Base-by-base conservation (phyloP, 2,888 invertebrate genomes). In the Osmoderma eremita region DNA sequence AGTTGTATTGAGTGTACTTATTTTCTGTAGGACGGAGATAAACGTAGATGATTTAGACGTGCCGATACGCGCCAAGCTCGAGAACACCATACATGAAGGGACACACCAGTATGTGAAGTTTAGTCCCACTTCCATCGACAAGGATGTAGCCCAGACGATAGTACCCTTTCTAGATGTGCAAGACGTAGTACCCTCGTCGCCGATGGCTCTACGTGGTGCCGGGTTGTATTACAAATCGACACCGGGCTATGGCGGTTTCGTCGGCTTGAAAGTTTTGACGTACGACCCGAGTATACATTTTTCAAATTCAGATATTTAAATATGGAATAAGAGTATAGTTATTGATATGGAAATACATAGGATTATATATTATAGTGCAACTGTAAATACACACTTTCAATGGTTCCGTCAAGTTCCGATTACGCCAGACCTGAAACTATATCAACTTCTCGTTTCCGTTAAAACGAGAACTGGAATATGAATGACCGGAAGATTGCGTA, bases 31-130 rank as follows among this genome's bases (percentile, higher is more conserved):
- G 73, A 83, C 83, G 13, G 84, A 87, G 70, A 78, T 92, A 3
- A 78, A 80, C 2, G 78, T 92, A 0, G 72, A 78, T 63, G 83
- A 84, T 42, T 89, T 91, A 0, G 91, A 92, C 79, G 80, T 92
- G 38, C 88, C 93, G 0, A 91, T 86, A 0, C 84, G 87, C 10
- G 80, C 84, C 3, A 74, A 79, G 6, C 79, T 81, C 0, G 77
- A 79, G 3, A 80, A 81, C 3, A 70, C 76, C 22, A 78, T 78
- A 10, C 77, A 77, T 30, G 79, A 80, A 6, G 13, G 22, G 6
- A 20, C 15, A 20, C 3, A 50, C 3, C 18, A 50, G 82, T 86
- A 79, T 72, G 48, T 86, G 15, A 77, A 81, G 63, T 86, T 86
- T 70, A 80, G 79, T 1, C 80, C 84, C 18, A 83, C 84, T 0